A percentile compares a stretch with the other conserved stretches of the same genome.
Evolutionary conservation across 1,140 invertebrate species (phyloP).

Genomic region (Drosophila tropicalis): DNA sequence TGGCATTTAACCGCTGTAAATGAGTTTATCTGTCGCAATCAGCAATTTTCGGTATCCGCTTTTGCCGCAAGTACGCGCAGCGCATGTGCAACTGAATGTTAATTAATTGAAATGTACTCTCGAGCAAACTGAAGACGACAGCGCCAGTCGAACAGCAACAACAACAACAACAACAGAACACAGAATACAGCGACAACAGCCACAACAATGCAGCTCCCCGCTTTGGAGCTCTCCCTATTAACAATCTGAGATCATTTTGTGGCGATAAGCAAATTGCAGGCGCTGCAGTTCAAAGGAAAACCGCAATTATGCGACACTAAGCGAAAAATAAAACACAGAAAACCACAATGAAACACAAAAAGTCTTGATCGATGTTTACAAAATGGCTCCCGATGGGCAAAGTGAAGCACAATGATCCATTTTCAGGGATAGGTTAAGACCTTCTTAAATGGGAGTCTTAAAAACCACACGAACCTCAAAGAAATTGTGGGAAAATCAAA

Average conservation of each 20-base stretch:
- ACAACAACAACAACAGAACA: constrained; percentile 31
- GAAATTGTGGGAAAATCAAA: too few relatives aligned
- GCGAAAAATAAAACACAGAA: constrained; percentile 38
- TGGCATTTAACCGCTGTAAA: constrained; percentile 83
- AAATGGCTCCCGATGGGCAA: constrained; percentile 11
- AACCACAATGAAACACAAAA: background rate
- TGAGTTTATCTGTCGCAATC: constrained; percentile 82
- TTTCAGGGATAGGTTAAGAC: background rate
- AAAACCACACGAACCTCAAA: background rate
- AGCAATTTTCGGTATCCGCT: constrained; percentile 83
- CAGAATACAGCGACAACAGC: constrained; percentile 8
- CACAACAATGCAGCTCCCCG: constrained; percentile 30
- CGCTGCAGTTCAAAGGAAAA: constrained; percentile 81
- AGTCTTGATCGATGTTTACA: background rate
- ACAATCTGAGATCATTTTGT: constrained; percentile 62
- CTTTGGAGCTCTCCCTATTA: constrained; percentile 53
- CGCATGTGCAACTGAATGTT: constrained; percentile 81
- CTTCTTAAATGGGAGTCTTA: background rate
- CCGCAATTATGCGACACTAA: constrained; percentile 77
- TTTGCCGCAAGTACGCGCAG: constrained; percentile 46
- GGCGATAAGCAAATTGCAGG: constrained; percentile 82
- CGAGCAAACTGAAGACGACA: constrained; percentile 58
- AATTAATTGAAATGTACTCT: constrained; percentile 81
- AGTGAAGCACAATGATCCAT: background rate
- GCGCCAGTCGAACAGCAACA: constrained; percentile 38